These are phyloP conservation scores for Phengaris arion DNA, from an alignment of 2,888 invertebrate genomes.

Conservation along the genomic window DNA sequence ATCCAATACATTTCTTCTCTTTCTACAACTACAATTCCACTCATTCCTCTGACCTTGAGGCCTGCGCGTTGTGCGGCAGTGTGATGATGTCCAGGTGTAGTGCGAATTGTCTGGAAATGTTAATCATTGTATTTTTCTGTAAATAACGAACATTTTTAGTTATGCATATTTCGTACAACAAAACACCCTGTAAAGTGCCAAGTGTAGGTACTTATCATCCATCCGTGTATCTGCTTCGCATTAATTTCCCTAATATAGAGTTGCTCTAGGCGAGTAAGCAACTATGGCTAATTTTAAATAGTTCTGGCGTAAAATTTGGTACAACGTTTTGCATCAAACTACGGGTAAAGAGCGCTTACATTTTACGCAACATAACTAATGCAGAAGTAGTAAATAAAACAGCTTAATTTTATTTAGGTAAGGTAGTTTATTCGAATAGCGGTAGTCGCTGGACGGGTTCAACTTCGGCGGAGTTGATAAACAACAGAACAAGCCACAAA, in stretches of 20 bases:
- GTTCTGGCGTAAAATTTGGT: too few species aligned
- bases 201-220: neutral
- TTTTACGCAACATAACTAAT: neutral
- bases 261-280: neutral
- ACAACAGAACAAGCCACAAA: constrained; percentile 2
- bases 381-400: neutral
- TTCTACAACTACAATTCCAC: too few species aligned
- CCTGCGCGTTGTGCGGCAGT: too few species aligned
- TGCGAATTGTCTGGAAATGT: too few species aligned
- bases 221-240: neutral
- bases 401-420: neutral
- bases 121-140: too few species aligned
- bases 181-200: too few species aligned
- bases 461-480: neutral
- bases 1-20: too few species aligned
- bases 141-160: too few species aligned
- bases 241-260: neutral
- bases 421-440: neutral
- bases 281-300: neutral
- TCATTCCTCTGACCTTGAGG: too few species aligned
- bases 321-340: neutral
- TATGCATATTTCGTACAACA: too few species aligned
- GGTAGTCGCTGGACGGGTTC: neutral
- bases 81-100: too few species aligned
- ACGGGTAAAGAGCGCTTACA: neutral